Base-by-base conservation (phyloP, 1,140 invertebrate species). In the Calephelis nemesis region DNA sequence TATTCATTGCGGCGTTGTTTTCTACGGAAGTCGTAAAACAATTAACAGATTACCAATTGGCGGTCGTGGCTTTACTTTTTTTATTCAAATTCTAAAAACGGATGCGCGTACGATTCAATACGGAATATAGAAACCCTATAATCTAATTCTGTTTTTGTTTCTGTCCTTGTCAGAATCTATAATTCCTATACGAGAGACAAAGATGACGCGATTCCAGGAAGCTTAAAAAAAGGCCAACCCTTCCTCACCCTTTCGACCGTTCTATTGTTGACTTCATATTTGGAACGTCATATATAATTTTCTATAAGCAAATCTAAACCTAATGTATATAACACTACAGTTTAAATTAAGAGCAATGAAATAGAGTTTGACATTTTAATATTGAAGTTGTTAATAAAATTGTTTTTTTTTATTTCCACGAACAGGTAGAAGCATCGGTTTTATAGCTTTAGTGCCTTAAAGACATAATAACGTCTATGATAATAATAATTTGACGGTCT, bases 181-280 rank as follows among this genome's bases (percentile, higher is more conserved):
- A 70, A 68, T 62, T 69, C 64, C 19, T 40, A 45, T 19, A 50
- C 50, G 80, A 67, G 71, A 63, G 79, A 87, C 15, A 67, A 77
- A 78, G 87, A 88, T 63, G 68, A 48, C 58, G 49, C 52, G 60
- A 65, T 77, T 83, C 82, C 84, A 87, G 87, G 87, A 91, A 88
- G 85, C 85, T 82, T 78, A 84, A 89, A 91, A 89, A 90, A 91
- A 88, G 81, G 81, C 83, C 85, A 87, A 89, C 87, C 88, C 87
- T 89, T 87, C 88, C 88, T 87, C 78, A 86, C 85, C 88, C 88
- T 89, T 87, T 84, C 75, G 70, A 76, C 78, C 77, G 84, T 84
- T 85, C 80, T 80, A 84, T 87, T 88, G 84, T 85, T 87, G 84
- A 84, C 72, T 74, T 71, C 67, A 71, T 54, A 54, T 70, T 67